Evolutionary conservation across 2,888 invertebrate species (phyloP).

Genomic region (Athalia rosae): DNA sequence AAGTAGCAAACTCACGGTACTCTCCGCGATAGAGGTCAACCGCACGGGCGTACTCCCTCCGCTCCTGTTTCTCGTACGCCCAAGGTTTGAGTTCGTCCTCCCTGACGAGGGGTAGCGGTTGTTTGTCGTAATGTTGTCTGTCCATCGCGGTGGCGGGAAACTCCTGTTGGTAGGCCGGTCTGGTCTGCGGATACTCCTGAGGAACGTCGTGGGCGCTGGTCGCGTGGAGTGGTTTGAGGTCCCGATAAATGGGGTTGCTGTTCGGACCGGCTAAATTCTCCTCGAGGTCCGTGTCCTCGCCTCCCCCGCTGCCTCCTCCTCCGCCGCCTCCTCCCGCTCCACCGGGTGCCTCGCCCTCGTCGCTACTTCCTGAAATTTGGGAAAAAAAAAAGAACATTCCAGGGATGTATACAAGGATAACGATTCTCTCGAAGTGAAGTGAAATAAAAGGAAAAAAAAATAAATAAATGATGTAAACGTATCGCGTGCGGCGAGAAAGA

Average conservation of each 20-base stretch:
- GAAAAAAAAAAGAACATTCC: constrained; percentile 23
- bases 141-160: constrained; percentile 45
- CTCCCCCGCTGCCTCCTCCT: constrained; percentile 73
- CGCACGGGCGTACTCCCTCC: constrained; percentile 53
- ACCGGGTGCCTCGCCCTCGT: constrained; percentile 76
- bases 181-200: constrained; percentile 59
- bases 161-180: constrained; percentile 53
- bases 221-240: constrained; percentile 59
- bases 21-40: constrained; percentile 50
- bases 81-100: constrained; percentile 63
- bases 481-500: too few species aligned
- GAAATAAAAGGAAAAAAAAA: neutral
- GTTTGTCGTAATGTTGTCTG: constrained; percentile 46
- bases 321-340: constrained; percentile 60
- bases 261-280: constrained; percentile 54
- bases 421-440: neutral
- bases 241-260: constrained; percentile 59
- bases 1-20: constrained; percentile 51
- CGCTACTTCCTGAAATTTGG: constrained; percentile 69
- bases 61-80: constrained; percentile 60
- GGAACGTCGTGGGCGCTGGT: constrained; percentile 57
- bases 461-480: too few species aligned
- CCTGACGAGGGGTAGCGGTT: constrained; percentile 47
- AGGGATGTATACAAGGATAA: constrained; percentile 23
- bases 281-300: constrained; percentile 77